Evolutionary conservation across 2,888 invertebrate species (phyloP).

Genomic region (Conus canariensis): DNA sequence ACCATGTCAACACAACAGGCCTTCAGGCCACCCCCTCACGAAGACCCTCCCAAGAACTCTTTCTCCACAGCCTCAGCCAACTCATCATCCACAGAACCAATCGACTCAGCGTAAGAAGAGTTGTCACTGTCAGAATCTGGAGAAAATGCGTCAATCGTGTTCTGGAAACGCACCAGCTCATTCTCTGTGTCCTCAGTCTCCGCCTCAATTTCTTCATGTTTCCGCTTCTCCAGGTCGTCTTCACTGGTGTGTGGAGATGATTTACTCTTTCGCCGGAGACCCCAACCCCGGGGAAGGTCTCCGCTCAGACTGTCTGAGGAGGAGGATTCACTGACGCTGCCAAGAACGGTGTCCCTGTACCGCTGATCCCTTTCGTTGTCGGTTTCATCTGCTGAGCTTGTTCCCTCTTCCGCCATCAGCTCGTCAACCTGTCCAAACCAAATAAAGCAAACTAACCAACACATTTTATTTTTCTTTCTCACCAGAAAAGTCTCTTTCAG

Average conservation of each 20-base stretch:
- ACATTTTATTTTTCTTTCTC: too few relatives aligned
- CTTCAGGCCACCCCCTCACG: constrained; percentile 1
- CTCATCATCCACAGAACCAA: constrained; percentile 79
- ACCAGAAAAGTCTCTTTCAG: too few relatives aligned
- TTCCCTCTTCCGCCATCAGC: constrained; percentile 82
- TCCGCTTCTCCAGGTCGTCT: constrained; percentile 52
- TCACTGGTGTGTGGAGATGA: constrained; percentile 45
- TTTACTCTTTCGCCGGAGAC: constrained; percentile 58
- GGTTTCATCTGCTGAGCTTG: constrained; percentile 61
- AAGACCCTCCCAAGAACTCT: constrained; percentile 70
- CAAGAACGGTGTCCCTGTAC: constrained; percentile 53
- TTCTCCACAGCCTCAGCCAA: constrained; percentile 78
- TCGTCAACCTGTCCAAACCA: constrained; percentile 82
- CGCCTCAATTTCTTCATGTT: constrained; percentile 58
- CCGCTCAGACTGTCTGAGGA: constrained; percentile 75
- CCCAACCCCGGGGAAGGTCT: constrained; percentile 78
- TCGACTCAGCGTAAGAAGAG: constrained; percentile 61
- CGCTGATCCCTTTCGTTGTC: constrained; percentile 74
- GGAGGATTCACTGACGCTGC: constrained; percentile 47
- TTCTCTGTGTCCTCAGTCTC: constrained; percentile 67
- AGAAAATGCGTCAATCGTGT: constrained; percentile 67
- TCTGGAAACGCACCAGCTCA: constrained; percentile 65
- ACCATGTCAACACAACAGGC: too few relatives aligned
- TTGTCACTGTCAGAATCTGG: constrained; percentile 58
- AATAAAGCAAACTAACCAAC: neutral